A percentile compares a stretch with the other conserved stretches of the same genome.
Conservation (phyloP, 1,140 invertebrate species). For the Conopomorpha cramerella region DNA sequence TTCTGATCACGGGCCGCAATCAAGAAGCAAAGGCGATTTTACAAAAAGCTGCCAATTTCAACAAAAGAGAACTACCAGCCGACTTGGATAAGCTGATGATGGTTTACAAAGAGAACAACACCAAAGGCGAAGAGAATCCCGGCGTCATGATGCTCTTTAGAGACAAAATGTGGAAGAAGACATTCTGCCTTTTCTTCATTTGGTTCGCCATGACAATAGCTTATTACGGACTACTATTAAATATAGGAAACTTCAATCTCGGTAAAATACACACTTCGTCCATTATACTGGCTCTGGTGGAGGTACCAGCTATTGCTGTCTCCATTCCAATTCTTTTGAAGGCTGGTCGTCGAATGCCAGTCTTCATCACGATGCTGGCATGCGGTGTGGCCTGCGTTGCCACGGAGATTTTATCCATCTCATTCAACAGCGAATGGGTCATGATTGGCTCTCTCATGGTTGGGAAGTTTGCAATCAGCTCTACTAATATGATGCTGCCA, state of each 20-base stretch:
- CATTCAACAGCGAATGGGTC: slow-evolving; percentile 57
- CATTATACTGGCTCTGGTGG: slow-evolving; percentile 70
- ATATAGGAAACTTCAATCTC: slow-evolving; percentile 71
- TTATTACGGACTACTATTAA: slow-evolving; percentile 74
- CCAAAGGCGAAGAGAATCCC: slow-evolving; percentile 51
- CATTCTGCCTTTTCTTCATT: slow-evolving; percentile 68
- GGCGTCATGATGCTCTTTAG: slow-evolving; percentile 67
- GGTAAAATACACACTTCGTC: slow-evolving; percentile 73
- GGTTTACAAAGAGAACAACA: slow-evolving; percentile 27
- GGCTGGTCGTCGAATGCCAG: slow-evolving; percentile 69
- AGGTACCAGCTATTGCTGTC: slow-evolving; percentile 72
- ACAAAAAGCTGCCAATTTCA: slow-evolving; percentile 69
- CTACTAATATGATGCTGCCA: slow-evolving; percentile 73
- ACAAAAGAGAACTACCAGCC: slow-evolving; percentile 62
- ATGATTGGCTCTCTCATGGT: slow-evolving; percentile 68
- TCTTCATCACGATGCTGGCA: slow-evolving; percentile 66
- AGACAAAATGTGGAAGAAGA: slow-evolving; percentile 65
- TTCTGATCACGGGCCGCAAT: slow-evolving; percentile 73
- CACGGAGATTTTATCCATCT: slow-evolving; percentile 58
- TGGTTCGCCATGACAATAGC: slow-evolving; percentile 77
- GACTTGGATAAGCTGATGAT: slow-evolving; percentile 69
- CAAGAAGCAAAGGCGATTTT: slow-evolving; percentile 73
- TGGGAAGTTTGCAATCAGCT: slow-evolving; percentile 71
- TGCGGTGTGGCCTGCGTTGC: slow-evolving; percentile 68
- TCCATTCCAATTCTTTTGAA: slow-evolving; percentile 73